These are phyloP conservation scores for Eriosoma lanigerum DNA, from an alignment of 1,140 invertebrate species.

Conservation along the genomic window DNA sequence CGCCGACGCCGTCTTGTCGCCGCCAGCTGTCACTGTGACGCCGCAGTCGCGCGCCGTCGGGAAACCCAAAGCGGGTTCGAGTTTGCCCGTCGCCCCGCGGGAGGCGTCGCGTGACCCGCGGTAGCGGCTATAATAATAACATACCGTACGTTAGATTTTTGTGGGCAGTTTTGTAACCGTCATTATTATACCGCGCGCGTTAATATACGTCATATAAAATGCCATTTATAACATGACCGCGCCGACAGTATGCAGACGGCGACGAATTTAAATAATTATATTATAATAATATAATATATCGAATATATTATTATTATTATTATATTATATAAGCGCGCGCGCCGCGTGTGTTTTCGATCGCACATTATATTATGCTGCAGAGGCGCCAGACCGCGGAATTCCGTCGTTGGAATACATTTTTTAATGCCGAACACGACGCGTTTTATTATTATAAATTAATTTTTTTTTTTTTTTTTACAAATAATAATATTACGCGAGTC, in stretches of 20 bases:
- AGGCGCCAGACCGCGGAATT: slow-evolving; percentile 40
- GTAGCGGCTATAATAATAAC: background rate
- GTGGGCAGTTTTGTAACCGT: too few species aligned
- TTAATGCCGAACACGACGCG: slow-evolving; percentile 2
- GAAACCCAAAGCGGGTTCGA: background rate
- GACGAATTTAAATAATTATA: too few species aligned
- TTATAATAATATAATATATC: too few species aligned
- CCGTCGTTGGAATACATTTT: too few species aligned
- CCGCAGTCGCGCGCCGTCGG: background rate
- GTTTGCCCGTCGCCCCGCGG: background rate
- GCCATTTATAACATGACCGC: too few species aligned
- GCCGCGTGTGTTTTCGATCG: background rate
- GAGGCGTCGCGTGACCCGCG: slow-evolving; percentile 5
- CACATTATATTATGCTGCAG: too few species aligned
- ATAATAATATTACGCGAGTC: slow-evolving; percentile 17
- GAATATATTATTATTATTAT: too few species aligned
- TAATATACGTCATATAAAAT: too few species aligned
- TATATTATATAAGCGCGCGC: background rate
- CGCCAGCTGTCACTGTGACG: background rate
- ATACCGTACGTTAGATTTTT: too few species aligned
- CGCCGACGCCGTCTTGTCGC: background rate
- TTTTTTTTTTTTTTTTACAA: background rate
- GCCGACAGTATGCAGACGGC: too few species aligned
- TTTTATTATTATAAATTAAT: background rate
- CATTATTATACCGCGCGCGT: too few species aligned